A percentile compares a stretch with the other conserved stretches of the same genome.
These are phyloP conservation scores for Megalurothrips usitatus DNA, from an alignment of 2,888 invertebrate genomes.

Conservation along the genomic window DNA sequence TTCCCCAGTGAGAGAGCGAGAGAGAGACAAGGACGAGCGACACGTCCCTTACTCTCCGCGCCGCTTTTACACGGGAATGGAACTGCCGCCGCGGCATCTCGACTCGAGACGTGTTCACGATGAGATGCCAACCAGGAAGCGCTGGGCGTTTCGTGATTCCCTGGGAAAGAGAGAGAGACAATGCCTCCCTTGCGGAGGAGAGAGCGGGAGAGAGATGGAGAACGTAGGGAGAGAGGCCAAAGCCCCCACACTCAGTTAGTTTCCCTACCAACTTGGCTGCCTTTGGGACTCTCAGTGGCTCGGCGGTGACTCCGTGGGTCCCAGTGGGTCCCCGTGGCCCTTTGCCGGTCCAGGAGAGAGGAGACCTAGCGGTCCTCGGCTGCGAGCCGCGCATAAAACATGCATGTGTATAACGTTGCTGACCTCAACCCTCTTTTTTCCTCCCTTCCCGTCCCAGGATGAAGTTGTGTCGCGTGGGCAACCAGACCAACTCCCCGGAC, in stretches of 20 bases:
- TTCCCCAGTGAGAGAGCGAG: no score
- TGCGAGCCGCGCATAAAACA: conserved; percentile 7
- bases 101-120: no score
- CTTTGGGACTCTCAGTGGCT: not conserved
- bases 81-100: no score
- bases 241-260: not conserved
- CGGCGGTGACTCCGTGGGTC: not conserved
- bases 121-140: no score
- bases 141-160: no score
- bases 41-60: no score
- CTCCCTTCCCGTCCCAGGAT: conserved; percentile 42
- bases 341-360: no score
- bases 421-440: not conserved
- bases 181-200: no score
- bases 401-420: not conserved
- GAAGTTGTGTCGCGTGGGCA: conserved; percentile 68
- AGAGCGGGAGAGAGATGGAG: not conserved
- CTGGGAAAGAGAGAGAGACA: no score
- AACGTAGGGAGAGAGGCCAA: not conserved
- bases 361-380: not conserved
- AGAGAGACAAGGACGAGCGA: no score
- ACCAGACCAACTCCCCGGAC: conserved; percentile 72
- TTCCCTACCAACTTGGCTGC: not conserved
- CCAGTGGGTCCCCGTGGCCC: not conserved
- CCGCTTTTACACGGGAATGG: no score